These are phyloP conservation scores for Athene noctua DNA, from an alignment of 2,113 vertebrate genomes.

Conservation along the genomic window DNA sequence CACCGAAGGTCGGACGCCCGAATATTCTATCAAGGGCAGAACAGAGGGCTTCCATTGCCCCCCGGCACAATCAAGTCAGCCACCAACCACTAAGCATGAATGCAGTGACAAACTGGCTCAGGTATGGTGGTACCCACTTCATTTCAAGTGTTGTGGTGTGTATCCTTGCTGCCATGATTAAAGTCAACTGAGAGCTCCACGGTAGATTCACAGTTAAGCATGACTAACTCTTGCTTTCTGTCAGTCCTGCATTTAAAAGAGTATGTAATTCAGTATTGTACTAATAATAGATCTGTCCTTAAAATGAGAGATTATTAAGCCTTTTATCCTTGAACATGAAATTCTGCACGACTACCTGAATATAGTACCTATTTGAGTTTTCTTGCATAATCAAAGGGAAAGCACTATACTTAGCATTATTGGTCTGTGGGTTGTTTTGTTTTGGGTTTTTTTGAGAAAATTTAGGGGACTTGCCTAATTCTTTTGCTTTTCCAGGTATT, in stretches of 20 bases:
- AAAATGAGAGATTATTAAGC: constrained; percentile 51
- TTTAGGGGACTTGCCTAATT: neutral
- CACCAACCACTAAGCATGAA: constrained; percentile 85
- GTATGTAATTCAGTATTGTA: neutral
- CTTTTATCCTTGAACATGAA: constrained; percentile 51
- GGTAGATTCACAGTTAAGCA: neutral
- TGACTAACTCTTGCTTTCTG: constrained; percentile 9
- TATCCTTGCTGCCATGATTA: neutral
- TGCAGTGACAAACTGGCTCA: constrained; percentile 93
- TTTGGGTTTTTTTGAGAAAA: neutral
- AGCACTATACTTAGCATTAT: neutral
- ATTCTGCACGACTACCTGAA: constrained; percentile 16
- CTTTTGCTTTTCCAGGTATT: constrained; percentile 6
- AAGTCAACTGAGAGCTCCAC: neutral
- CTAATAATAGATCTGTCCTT: constrained; percentile 37
- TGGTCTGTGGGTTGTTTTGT: neutral
- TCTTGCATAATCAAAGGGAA: neutral
- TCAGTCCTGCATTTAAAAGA: neutral
- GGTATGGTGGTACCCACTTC: constrained; percentile 67
- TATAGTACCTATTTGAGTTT: constrained; percentile 8
- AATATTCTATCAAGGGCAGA: constrained; percentile 93
- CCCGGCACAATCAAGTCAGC: constrained; percentile 89
- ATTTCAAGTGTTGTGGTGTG: neutral
- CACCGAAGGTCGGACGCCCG: constrained; percentile 94
- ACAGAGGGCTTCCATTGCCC: constrained; percentile 96